Percentiles rank a stretch among this genome's conserved stretches.
These are phyloP conservation scores for Ditylenchus weischeri DNA, from an alignment of 2,888 invertebrate genomes.

Conservation along the genomic window DNA sequence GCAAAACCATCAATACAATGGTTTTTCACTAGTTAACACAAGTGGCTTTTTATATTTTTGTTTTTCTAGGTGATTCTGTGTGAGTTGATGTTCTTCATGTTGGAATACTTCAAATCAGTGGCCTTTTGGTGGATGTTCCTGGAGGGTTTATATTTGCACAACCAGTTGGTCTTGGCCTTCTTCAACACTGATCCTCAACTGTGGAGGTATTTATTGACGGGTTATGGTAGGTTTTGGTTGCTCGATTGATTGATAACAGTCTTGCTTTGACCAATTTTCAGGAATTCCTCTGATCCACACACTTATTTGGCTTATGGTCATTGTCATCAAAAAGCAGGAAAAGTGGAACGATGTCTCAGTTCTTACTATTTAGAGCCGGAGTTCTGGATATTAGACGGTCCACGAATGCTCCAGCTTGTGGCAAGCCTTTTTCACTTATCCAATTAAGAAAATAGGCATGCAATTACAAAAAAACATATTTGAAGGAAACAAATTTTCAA, in stretches of 20 bases:
- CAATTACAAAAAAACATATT: neutral
- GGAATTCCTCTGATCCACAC: slow-evolving; percentile 56
- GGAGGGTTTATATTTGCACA: slow-evolving; percentile 83
- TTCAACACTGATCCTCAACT: slow-evolving; percentile 62
- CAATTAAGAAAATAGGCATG: neutral
- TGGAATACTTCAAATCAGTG: slow-evolving; percentile 83
- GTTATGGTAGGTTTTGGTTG: slow-evolving; percentile 23
- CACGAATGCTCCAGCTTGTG: slow-evolving; percentile 74
- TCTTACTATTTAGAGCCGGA: slow-evolving; percentile 57
- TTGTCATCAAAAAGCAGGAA: slow-evolving; percentile 50
- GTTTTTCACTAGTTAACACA: slow-evolving; percentile 38
- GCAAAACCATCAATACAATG: slow-evolving; percentile 61
- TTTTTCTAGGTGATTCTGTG: slow-evolving; percentile 73
- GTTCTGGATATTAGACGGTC: slow-evolving; percentile 82
- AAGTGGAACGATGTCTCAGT: slow-evolving; percentile 56
- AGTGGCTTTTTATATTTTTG: too few species aligned
- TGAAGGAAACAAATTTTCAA: slow-evolving; percentile 1
- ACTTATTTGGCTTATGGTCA: slow-evolving; percentile 50
- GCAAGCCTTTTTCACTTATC: slow-evolving; percentile 65
- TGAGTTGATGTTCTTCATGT: slow-evolving; percentile 73
- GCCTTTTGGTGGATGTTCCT: slow-evolving; percentile 97
- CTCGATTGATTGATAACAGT: slow-evolving; percentile 1
- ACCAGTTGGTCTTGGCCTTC: slow-evolving; percentile 70
- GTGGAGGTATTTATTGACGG: slow-evolving; percentile 38
- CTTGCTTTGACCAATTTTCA: slow-evolving; percentile 22